Percentiles rank a stretch among this genome's conserved stretches.
Conservation (phyloP, 2,113 vertebrate species). For the Coryphaenoides rupestris region DNA sequence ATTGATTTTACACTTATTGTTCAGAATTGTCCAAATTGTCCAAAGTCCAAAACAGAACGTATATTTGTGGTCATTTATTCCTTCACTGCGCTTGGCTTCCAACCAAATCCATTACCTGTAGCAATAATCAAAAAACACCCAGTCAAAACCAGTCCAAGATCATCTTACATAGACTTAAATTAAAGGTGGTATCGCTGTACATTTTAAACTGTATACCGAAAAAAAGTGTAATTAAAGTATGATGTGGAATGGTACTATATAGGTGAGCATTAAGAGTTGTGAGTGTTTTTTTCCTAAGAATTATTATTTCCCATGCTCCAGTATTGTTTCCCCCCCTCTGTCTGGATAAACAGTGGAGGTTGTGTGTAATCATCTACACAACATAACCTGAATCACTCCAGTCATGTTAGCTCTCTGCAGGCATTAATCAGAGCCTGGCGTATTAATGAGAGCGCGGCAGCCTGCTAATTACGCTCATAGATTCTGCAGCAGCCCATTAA, state of each 20-base stretch:
- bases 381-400: constrained; percentile 99
- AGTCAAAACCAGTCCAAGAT: no score
- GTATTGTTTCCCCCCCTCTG: constrained; percentile 53
- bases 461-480: constrained; percentile 99
- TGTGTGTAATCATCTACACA: constrained; percentile 97
- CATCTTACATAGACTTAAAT: no score
- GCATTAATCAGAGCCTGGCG: constrained; percentile 99
- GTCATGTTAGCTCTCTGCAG: constrained; percentile 99
- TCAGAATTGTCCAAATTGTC: no score
- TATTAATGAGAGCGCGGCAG: constrained; percentile 99
- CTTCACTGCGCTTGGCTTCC: no score
- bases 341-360: constrained; percentile 97
- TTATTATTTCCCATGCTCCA: constrained; percentile 41
- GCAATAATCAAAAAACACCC: no score
- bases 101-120: no score
- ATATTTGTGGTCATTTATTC: no score
- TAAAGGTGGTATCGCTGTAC: no score
- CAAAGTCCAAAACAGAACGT: no score
- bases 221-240: not conserved
- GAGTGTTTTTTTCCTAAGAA: constrained; percentile 33
- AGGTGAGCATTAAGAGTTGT: constrained; percentile 16
- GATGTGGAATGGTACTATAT: not conserved
- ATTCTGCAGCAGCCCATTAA: constrained; percentile 99
- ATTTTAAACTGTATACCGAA: not conserved
- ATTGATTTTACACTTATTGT: no score